A percentile compares a stretch with the other conserved stretches of the same genome.
Conservation (phyloP, 2,113 vertebrate species). For the Chiloscyllium plagiosum region DNA sequence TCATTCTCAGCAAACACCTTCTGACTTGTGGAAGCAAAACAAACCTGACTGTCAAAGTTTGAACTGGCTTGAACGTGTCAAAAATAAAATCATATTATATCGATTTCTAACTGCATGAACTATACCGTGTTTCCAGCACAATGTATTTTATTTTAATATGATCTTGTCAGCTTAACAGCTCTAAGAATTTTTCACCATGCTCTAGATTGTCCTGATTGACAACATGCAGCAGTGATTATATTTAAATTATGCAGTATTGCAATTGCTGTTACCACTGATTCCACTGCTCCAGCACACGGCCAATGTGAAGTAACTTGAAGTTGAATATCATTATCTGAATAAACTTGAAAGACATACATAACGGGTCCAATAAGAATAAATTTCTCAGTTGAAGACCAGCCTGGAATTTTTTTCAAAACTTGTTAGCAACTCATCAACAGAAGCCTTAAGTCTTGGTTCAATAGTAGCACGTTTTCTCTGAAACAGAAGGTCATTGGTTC, state of each 20-base stretch:
- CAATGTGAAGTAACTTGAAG: not conserved
- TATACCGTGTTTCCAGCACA: not conserved
- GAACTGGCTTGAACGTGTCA: not conserved
- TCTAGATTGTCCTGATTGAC: not conserved
- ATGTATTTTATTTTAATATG: not conserved
- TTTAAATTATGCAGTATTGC: not conserved
- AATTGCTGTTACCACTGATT: not conserved
- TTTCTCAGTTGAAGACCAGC: not conserved
- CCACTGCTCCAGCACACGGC: not conserved
- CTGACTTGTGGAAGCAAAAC: not conserved
- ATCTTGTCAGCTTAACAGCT: not conserved
- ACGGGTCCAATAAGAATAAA: not conserved
- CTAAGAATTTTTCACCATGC: not conserved
- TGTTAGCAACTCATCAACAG: not conserved
- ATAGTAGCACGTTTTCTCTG: not conserved
- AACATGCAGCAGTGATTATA: not conserved
- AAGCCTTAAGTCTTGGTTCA: not conserved
- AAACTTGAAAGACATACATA: not conserved
- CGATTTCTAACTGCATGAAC: not conserved
- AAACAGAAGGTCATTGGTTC: not conserved
- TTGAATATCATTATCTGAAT: not conserved
- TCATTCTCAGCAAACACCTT: not conserved
- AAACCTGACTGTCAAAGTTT: not conserved
- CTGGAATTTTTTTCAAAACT: not conserved
- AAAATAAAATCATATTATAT: not conserved